Conservation (phyloP, 1,140 invertebrate species). For the Lordiphosa mommai region DNA sequence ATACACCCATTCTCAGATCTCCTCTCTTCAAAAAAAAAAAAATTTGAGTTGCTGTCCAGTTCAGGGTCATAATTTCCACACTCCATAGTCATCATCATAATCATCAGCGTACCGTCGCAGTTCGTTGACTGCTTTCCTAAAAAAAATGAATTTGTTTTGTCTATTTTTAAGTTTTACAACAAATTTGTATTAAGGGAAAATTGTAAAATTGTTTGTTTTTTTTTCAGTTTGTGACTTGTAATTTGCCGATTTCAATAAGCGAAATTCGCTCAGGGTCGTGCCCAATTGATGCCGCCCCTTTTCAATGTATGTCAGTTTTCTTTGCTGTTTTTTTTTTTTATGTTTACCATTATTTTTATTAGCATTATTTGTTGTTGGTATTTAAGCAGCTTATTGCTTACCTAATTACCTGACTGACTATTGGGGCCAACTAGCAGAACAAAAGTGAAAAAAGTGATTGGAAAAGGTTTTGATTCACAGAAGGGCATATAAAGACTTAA, state of each 20-base stretch:
- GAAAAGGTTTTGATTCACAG: no score
- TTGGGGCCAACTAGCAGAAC: constrained; percentile 43
- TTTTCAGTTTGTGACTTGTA: no score
- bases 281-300: constrained; percentile 31
- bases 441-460: no score
- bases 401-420: constrained; percentile 65
- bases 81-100: constrained; percentile 10
- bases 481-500: no score
- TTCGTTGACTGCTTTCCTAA: constrained; percentile 14
- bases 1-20: background rate
- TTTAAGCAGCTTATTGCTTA: constrained; percentile 68
- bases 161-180: background rate
- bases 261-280: constrained; percentile 9
- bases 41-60: constrained; percentile 27
- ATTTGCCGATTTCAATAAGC: no score
- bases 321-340: constrained; percentile 28
- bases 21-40: constrained; percentile 12
- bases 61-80: constrained; percentile 22
- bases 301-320: constrained; percentile 14
- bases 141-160: background rate
- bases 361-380: constrained; percentile 31
- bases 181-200: background rate
- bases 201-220: no score
- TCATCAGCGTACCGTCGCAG: constrained; percentile 9
- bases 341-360: constrained; percentile 32